Evolutionary conservation across 2,888 invertebrate genomes (phyloP), one percentile per base, ranked within the genome.

Genomic region (Buathra laborator): DNA sequence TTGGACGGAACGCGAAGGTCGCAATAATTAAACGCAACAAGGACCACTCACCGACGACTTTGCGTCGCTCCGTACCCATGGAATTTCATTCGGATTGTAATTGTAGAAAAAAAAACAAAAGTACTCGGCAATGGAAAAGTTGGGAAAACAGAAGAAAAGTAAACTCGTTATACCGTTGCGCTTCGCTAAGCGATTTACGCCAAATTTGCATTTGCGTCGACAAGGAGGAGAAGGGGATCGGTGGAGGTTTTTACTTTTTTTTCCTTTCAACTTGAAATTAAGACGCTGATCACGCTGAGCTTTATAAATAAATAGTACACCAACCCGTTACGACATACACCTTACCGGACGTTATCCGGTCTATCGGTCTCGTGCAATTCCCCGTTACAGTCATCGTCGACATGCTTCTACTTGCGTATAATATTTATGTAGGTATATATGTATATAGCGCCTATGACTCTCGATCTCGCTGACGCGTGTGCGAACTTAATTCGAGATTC

Each of bases 401-500:
- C 56, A 56, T 24, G 37, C 0, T 37, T 48, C 3, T 48, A 48
- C n/a, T 14, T 12, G n/a, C 24, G 24, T 24, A 59, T 14, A 59
- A 3, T 7, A 32, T 29, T 32, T 32, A n/a, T 32, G n/a, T 62
- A n/a, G 7, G 29, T 62, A 62, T n/a, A 5, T 29, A 62, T 32
- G 14, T 29, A 62, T n/a, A 1, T 2, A 29, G 2, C n/a, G 29
- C 1, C 5, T 48, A 59, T 24, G 12, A 46, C 71, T 64, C 48
- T 68, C 29, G 68, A 83, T 80, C 66, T 12, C 5, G n/a, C 67
- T 56, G n/a, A 16, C 10, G 48, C 51, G 24, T 67, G 62, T 68
- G 43, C 79, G 78, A 70, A 84, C 75, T 75, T 24, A 59, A 85
- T 88, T 87, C 83, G 56, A 82, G 81, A 90, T 89, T 90, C 91